Evolutionary conservation across 1,140 invertebrate species (phyloP).

Genomic region (Dendroctonus valens): DNA sequence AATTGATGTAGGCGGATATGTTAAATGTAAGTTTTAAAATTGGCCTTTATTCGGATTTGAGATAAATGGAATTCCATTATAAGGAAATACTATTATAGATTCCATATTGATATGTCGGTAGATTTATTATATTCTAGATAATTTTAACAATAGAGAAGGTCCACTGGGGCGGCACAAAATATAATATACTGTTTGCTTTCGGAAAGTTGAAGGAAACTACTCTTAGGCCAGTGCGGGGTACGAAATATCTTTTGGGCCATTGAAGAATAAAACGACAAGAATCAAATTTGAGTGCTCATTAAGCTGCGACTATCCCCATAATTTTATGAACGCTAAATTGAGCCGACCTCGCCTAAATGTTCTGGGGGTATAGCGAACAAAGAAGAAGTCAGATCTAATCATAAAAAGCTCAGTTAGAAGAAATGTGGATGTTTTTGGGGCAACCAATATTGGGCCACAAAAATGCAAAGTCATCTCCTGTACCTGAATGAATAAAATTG

Average conservation of each 20-base stretch:
- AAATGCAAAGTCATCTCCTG: background rate
- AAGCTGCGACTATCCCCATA: conserved; percentile 1
- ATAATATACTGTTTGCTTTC: conserved; percentile 27
- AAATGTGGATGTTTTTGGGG: background rate
- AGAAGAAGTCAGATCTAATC: conserved; percentile 3
- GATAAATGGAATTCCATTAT: conserved; percentile 19
- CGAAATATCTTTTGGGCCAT: no score
- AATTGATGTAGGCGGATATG: conserved; percentile 8
- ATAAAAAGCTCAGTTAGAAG: conserved; percentile 7
- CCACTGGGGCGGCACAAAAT: conserved; percentile 19
- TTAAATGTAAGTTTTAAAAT: conserved; percentile 19
- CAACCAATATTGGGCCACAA: background rate
- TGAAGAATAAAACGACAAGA: background rate
- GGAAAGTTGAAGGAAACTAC: background rate
- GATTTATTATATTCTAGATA: conserved; percentile 28
- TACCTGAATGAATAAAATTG: no score
- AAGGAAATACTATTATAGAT: conserved; percentile 23
- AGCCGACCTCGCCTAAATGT: conserved; percentile 12
- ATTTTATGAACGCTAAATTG: conserved; percentile 13
- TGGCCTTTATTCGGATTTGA: conserved; percentile 16
- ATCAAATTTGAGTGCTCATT: conserved; percentile 9
- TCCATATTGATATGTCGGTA: conserved; percentile 28
- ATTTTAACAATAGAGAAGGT: conserved; percentile 27
- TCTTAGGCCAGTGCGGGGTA: no score
- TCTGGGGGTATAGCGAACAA: conserved; percentile 6